Evolutionary conservation across 2,797 vertebrate genomes (phyloP).

Genomic region (Sternarchorhynchus goeldii): DNA sequence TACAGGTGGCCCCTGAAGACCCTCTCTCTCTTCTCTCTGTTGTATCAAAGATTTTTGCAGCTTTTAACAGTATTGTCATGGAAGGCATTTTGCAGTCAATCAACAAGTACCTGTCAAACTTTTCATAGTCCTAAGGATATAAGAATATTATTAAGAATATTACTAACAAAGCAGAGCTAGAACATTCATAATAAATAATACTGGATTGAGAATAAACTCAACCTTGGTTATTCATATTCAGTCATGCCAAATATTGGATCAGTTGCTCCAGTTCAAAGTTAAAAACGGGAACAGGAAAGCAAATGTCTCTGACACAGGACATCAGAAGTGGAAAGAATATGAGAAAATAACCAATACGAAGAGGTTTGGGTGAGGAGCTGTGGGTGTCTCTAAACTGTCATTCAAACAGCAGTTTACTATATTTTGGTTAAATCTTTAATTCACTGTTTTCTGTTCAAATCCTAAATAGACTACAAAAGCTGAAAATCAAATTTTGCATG

Average conservation of each 20-base stretch:
- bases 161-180: too few relatives aligned
- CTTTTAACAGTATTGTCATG: slow-evolving; percentile 13
- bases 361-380: background rate
- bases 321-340: slow-evolving; percentile 5
- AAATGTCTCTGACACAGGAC: background rate
- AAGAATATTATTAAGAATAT: too few relatives aligned
- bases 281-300: background rate
- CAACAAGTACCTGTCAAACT: too few relatives aligned
- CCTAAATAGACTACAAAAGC: slow-evolving; percentile 6
- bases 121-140: too few relatives aligned
- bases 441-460: slow-evolving; percentile 4
- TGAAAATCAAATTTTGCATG: slow-evolving; percentile 13
- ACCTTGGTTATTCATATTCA: background rate
- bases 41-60: slow-evolving; percentile 10
- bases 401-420: slow-evolving; percentile 11
- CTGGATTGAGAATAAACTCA: background rate
- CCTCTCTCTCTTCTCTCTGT: background rate
- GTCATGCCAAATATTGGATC: background rate
- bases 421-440: slow-evolving; percentile 4
- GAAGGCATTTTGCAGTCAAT: background rate
- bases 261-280: background rate
- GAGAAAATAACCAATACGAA: slow-evolving; percentile 1
- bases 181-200: background rate
- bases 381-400: background rate
- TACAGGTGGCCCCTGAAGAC: background rate